Evolutionary conservation across 2,888 invertebrate species (phyloP), one percentile per base, ranked within the genome.

Genomic region (Scaeva pyrastri): DNA sequence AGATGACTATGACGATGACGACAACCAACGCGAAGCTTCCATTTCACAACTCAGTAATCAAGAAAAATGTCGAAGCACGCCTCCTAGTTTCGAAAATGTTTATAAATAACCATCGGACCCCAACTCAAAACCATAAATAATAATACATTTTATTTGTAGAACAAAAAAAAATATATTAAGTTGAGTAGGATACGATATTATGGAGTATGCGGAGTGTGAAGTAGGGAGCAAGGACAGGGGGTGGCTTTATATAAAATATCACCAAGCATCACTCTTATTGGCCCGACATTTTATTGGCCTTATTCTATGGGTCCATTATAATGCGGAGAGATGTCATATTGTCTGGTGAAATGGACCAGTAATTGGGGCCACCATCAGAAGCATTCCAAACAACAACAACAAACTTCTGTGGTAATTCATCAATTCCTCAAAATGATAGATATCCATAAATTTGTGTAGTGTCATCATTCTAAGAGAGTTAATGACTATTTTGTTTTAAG

Each of bases 41-140:
- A 45, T 78, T 74, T 58, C 71, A 74, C 41, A 55, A 73, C 60
- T 16, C 56, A 43, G 72, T 55, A 85, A 85, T 85, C 76, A 77
- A 80, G 72, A 70, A 72, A 76, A 73, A 80, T 80, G 76, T 72
- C 76, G 43, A 62, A 74, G 73, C 70, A 66, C 41, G 56, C 70
- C 70, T 39, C 70, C 23, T 23, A 58, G 26, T 71, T 52, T 58
- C 21, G 45, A 75, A 66, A 76, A 80, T 73, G 70, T 76, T 80
- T 80, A 85, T 85, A 80, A 85, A 85, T 85, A 80, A 76, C 85
- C 85, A 70, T 80, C 76, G 85, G 77, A 80, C 76, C 80, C 68
- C 26, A 73, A 68, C 60, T 39, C 39, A 76, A 79, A 80, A 76
- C 76, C 80, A 80, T 85, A 85, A 85, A 80, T 85, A 85, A 85